Base-by-base conservation (phyloP, 2,888 invertebrate species). In the Keiferia lycopersicella region DNA sequence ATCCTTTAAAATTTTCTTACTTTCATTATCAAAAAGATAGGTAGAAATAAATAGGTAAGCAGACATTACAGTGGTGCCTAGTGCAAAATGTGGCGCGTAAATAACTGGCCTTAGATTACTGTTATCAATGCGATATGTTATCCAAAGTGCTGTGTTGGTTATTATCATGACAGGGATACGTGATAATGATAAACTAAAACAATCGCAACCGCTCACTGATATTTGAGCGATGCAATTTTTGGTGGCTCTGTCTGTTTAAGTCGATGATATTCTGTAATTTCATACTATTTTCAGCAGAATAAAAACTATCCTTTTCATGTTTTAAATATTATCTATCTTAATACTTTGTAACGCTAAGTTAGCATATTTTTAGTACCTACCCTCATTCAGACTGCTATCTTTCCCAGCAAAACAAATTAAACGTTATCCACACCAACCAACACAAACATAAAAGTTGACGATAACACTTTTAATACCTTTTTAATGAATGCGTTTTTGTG, bases 91-190 rank as follows among this genome's bases (percentile, higher is more conserved):
- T 41, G 50, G 20, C 26, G 56, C 26, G 30, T 56, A 30, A 56
- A 56, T 56, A 56, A n/a, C 34, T 56, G 56, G 30, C 12, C 56
- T 56, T 30, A 56, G 30, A n/a, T 53, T 53, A 50, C 20, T 53
- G 1, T 53, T 53, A 53, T 53, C 53, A 53, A 11, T 22, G 34
- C 10, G 34, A 14, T 53, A 20, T 26, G 4, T 1, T 14, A 14
- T 30, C 11, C 14, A 14, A 22, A 14, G n/a, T 22, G 8, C 51
- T 1, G 22, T 11, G 2, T 26, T 26, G 3, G 53, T 6, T 30
- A n/a, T 14, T 30, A n/a, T n/a, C 6, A 30, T 56, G n/a, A 30
- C 14, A 56, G 11, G 8, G 7, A 34, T 56, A 56, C 16, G n/a
- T 45, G 45, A 45, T 45, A n/a, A 45, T 45, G 16, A 45, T 45